phyloP scores from a whole-genome alignment of 2,888 invertebrate genomes.

The Formica aserva region DNA sequence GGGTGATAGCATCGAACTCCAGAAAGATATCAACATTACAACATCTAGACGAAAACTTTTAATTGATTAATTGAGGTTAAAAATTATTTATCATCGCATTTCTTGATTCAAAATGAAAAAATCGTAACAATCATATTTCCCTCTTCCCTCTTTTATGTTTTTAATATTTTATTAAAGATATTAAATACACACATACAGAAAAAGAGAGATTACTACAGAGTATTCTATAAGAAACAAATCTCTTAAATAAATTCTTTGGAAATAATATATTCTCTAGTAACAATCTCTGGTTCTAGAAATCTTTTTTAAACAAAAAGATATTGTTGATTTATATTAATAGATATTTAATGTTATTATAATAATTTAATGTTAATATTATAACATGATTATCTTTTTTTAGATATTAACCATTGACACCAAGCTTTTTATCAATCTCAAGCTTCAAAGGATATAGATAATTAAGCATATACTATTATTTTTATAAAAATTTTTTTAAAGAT shows the following conservation, averaged over 20 bases:
- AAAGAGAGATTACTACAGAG: not conserved
- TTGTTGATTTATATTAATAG: not conserved
- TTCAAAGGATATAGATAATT: not conserved
- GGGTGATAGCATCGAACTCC: not conserved
- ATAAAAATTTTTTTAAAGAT: not conserved
- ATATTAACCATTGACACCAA: not conserved
- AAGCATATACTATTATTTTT: not conserved
- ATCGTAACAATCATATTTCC: not conserved
- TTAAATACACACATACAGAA: not conserved
- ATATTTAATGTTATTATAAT: not conserved
- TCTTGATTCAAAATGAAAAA: not conserved
- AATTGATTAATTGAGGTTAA: conserved; percentile 7
- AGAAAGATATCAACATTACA: not conserved
- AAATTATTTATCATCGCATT: not conserved
- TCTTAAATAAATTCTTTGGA: not conserved
- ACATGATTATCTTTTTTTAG: not conserved
- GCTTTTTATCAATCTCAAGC: not conserved
- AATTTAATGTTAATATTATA: not conserved
- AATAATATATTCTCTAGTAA: conserved; percentile 4
- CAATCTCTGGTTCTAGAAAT: not conserved
- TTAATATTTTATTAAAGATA: not conserved
- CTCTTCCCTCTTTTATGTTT: not conserved
- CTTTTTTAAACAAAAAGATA: not conserved
- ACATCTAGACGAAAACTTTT: not conserved
- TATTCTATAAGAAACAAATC: not conserved